Evolutionary conservation across 2,888 invertebrate species (phyloP), one percentile per base, ranked within the genome.

Genomic region (Bellardia pandia): DNA sequence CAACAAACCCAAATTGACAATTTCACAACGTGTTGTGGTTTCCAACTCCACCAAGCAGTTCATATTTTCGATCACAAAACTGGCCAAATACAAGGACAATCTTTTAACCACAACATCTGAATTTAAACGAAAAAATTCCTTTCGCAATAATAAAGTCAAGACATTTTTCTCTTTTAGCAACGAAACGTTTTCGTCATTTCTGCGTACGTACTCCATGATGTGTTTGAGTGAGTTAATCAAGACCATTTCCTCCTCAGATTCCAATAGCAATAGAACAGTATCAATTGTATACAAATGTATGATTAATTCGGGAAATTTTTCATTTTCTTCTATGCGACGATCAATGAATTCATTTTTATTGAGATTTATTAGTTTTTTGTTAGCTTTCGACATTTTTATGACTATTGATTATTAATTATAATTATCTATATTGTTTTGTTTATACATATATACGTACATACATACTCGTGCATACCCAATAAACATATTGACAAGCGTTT

Each of bases 211-310:
- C 2, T 91, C 91, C 9, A 91, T 88, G 7, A 92, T 78, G 30
- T 91, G 91, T 66, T 89, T 91, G n/a, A 92, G 90, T 3, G 90
- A 89, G 0, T 85, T 68, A 11, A 90, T 85, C n/a, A 92, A 74
- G 6, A 92, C 91, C 3, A 71, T 42, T 8, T 92, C 92, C 69
- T 92, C 92, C 4, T 85, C 62, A 7, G 93, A 90, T 69, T 87
- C 88, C 8, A 92, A 89, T 74, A 92, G 66, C 48, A 92, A 82
- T 3, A 92, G 64, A 2, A 90, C 88, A 1, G 91, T 90, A 9
- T 91, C 90, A 30, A 92, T 79, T 4, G 75, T 89, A 14, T 89
- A 88, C 2, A 92, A 86, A 4, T 56, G 53, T 0, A 91, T 86
- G 14, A 64, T 89, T 3, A 92, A 53, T 16, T 89, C 89, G 4